Conservation (phyloP, 1,140 invertebrate genomes). For the Ceratosolen fusciceps region DNA sequence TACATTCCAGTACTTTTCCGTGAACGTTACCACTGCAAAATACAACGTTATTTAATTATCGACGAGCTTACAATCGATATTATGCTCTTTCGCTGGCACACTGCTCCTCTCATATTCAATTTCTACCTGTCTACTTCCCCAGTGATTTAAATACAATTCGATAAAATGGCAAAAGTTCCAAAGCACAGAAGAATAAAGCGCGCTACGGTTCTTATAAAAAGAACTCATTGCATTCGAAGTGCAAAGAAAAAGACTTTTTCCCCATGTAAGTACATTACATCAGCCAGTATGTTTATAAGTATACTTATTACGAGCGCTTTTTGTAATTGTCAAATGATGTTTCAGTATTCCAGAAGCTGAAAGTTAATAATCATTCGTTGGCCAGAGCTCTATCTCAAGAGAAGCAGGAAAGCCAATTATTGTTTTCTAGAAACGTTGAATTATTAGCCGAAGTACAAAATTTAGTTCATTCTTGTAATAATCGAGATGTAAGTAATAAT, state of each 20-base stretch:
- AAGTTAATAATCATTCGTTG: constrained; percentile 60
- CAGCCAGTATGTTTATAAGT: background rate
- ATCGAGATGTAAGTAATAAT: constrained; percentile 55
- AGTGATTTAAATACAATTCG: constrained; percentile 9
- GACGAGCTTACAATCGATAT: no score
- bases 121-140: no score
- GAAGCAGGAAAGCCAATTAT: constrained; percentile 58
- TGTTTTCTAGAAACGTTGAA: constrained; percentile 59
- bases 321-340: constrained; percentile 21
- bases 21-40: no score
- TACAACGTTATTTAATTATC: no score
- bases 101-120: no score
- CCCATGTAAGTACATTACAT: constrained; percentile 51
- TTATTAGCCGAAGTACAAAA: constrained; percentile 58
- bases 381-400: constrained; percentile 61
- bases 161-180: constrained; percentile 56
- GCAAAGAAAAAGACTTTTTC: constrained; percentile 52
- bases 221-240: constrained; percentile 48
- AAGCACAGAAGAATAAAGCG: constrained; percentile 56
- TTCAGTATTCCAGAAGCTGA: constrained; percentile 61
- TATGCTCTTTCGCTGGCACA: no score
- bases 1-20: no score
- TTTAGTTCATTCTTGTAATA: constrained; percentile 53
- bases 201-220: constrained; percentile 55
- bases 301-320: background rate